These are phyloP conservation scores for Myopa testacea DNA, from an alignment of 2,888 invertebrate genomes.

Conservation along the genomic window DNA sequence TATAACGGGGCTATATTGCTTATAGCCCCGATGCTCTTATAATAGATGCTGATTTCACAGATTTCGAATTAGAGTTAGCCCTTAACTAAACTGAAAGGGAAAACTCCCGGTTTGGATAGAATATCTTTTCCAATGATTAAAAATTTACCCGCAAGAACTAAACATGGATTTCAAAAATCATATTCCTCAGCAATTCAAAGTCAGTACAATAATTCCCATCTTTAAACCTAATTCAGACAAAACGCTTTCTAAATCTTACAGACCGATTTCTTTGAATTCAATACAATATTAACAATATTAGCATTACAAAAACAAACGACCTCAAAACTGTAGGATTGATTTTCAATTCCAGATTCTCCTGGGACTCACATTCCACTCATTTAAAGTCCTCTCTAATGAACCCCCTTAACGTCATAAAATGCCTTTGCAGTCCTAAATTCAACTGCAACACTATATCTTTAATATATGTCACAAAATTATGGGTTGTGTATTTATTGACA, in stretches of 20 bases:
- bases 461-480: not conserved
- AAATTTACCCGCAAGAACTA: constrained; percentile 11
- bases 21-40: not conserved
- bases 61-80: not conserved
- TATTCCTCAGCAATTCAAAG: constrained; percentile 39
- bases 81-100: constrained; percentile 21
- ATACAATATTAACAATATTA: too few relatives aligned
- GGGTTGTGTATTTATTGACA: constrained; percentile 17
- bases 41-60: constrained; percentile 15
- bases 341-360: constrained; percentile 19
- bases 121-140: constrained; percentile 41
- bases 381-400: not conserved
- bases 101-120: constrained; percentile 33
- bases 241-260: constrained; percentile 10
- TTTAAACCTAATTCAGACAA: constrained; percentile 30
- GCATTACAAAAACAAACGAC: not conserved
- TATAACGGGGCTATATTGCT: too few relatives aligned
- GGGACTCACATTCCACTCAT: not conserved
- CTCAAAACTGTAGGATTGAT: constrained; percentile 22
- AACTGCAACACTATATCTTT: constrained; percentile 1
- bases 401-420: constrained; percentile 30
- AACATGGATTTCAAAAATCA: constrained; percentile 20
- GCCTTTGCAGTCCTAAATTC: constrained; percentile 4
- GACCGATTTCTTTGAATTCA: constrained; percentile 39
- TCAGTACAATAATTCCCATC: constrained; percentile 29